Base-by-base conservation (phyloP, 2,888 invertebrate genomes). In the Ophion ellenae region DNA sequence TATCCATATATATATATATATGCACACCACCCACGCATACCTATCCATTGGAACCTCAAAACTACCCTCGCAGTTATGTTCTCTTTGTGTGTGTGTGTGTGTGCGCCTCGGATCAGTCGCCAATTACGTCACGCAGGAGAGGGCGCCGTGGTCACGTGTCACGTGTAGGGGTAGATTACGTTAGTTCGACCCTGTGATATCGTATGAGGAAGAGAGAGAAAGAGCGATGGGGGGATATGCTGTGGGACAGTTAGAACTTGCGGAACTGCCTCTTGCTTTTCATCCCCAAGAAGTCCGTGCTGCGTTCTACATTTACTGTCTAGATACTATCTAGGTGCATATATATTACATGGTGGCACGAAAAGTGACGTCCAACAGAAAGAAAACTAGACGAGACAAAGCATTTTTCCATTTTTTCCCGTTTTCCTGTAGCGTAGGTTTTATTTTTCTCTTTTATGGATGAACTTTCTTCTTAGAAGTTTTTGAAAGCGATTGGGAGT, bases 161-260 rank as follows among this genome's bases (percentile, higher is more conserved):
- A 79, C 86, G 88, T 89, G 91, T 92, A 91, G 90, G 89, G 88
- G 88, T 87, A 91, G 91, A 91, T 92, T 90, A 91, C 89, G 88
- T 89, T 89, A 87, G 89, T 86, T 87, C 87, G 88, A 71, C 74
- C 73, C 86, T 81, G 86, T 78, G 86, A 87, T 87, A 84, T 67
- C 77, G 74, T 67, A 67, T 69, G 47, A 45, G 53, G 45, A 73
- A n/a, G 24, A 57, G 53, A 47, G 28, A 74, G 66, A 57, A 45
- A 78, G 45, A 76, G 53, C 17, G 53, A 2, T 47, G 47, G 32
- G 32, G 4, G 32, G 32, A 82, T 59, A 77, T 79, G 57, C n/a
- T 47, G 28, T 69, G 67, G 73, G 69, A 67, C 67, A 82, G 24
- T 53, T 32, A 14, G 64, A 79, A 80, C 75, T 78, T 64, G 78